phyloP scores from a whole-genome alignment of 1,140 invertebrate species.

The Brachionus rubens region DNA sequence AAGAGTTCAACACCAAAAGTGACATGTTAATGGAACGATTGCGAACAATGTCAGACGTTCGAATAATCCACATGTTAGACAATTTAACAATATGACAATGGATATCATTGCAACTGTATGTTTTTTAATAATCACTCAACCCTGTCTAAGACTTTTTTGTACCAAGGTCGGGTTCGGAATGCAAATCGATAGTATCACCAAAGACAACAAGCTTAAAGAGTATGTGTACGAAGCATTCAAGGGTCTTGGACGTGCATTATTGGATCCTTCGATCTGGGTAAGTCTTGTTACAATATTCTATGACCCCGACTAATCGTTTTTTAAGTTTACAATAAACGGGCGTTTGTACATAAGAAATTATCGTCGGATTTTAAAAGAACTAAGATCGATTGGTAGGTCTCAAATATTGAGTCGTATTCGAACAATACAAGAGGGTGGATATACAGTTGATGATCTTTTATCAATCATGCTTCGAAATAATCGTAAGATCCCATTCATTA shows the following conservation, averaged over 20 bases:
- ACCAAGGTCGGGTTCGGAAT: conserved; percentile 19
- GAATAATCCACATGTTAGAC: not conserved
- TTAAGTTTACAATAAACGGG: not conserved
- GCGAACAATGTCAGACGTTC: not conserved
- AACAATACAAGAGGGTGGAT: conserved; percentile 6
- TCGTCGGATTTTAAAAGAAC: not conserved
- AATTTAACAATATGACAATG: conserved; percentile 34
- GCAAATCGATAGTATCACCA: not conserved
- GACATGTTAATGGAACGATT: conserved; percentile 4
- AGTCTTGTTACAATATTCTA: not conserved
- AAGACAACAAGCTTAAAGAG: conserved; percentile 18
- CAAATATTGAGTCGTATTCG: conserved; percentile 20
- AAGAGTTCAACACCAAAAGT: conserved; percentile 20
- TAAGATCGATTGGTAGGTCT: not conserved
- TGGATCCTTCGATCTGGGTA: not conserved
- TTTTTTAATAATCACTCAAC: no score
- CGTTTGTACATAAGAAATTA: conserved; percentile 24
- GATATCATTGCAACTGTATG: conserved; percentile 20
- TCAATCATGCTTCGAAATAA: conserved; percentile 13
- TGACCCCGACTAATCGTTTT: not conserved
- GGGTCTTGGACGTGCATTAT: not conserved
- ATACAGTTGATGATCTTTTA: not conserved
- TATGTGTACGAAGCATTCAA: not conserved
- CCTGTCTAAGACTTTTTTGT: no score
- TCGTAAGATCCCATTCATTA: no score